Base-by-base conservation (phyloP, 2,113 vertebrate genomes). In the Hystrix brachyura region DNA sequence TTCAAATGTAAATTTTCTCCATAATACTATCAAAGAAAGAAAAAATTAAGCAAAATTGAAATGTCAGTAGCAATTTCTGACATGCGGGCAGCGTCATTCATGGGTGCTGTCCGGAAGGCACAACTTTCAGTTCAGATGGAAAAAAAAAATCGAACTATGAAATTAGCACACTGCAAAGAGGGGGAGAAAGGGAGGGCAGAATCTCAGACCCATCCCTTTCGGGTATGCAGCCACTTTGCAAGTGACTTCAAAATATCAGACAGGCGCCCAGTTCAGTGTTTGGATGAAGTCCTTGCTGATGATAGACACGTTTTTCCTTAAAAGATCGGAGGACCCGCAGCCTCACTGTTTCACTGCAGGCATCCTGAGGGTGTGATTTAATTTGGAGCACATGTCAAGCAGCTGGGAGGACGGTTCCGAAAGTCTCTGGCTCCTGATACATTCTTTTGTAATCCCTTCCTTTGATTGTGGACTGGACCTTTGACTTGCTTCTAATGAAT, bases 11-110 rank as follows among this genome's bases (percentile, higher is more conserved):
- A 99, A 99, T 99, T 98, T 98, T 99, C 98, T 98, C 98, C 98
- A 98, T 99, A 99, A 99, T 98, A 98, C 98, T 98, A 99, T 98
- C 99, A 99, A 99, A 99, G 97, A 98, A 98, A 98, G 98, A 96
- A 97, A 97, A 98, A 98, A 98, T 76, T 95, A 97, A 97, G 97
- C 98, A 99, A 98, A 99, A 99, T 99, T 99, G 99, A 99, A 99
- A 99, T 99, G 99, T 99, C 99, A 99, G 98, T 99, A 99, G 99
- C 99, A 99, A 99, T 99, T 99, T 99, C 99, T 99, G 99, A 98
- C 98, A 98, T 98, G 97, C 96, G 95, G 98, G 97, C 98, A 98
- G 98, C 98, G 98, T 98, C 98, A 98, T 97, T 98, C 98, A 94
- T 97, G 98, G 84, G 59, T 72, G 86, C 57, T 98, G 96, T 96